These are phyloP conservation scores for Micronycteris hirsuta DNA, from an alignment of 2,113 vertebrate species.

Conservation along the genomic window DNA sequence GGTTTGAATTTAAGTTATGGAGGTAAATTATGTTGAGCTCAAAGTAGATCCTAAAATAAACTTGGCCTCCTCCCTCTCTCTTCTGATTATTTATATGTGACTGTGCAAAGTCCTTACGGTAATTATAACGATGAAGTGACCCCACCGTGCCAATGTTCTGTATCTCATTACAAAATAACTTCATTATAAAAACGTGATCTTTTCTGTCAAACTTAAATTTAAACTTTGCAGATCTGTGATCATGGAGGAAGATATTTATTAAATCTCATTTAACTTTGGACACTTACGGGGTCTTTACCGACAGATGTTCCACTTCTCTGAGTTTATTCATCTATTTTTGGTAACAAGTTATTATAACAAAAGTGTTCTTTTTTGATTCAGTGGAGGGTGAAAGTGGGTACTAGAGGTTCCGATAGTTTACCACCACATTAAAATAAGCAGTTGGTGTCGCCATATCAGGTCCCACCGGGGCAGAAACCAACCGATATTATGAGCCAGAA, in stretches of 20 bases:
- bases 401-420: neutral
- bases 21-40: neutral
- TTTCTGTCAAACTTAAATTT: neutral
- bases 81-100: neutral
- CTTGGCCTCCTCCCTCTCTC: neutral
- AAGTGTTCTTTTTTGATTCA: neutral
- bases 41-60: neutral
- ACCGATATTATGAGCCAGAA: neutral
- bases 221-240: neutral
- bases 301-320: conserved; percentile 28
- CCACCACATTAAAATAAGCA: neutral
- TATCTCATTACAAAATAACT: neutral
- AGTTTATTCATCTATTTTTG: neutral
- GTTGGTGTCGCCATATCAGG: neutral
- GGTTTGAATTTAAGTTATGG: neutral
- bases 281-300: neutral
- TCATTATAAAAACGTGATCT: neutral
- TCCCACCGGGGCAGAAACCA: neutral
- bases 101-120: neutral
- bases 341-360: neutral
- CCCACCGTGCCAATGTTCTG: neutral
- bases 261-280: neutral
- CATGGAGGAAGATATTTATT: neutral
- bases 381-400: neutral
- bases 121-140: neutral